Evolutionary conservation across 2,888 invertebrate genomes (phyloP).

Genomic region (Gryllus longicercus): DNA sequence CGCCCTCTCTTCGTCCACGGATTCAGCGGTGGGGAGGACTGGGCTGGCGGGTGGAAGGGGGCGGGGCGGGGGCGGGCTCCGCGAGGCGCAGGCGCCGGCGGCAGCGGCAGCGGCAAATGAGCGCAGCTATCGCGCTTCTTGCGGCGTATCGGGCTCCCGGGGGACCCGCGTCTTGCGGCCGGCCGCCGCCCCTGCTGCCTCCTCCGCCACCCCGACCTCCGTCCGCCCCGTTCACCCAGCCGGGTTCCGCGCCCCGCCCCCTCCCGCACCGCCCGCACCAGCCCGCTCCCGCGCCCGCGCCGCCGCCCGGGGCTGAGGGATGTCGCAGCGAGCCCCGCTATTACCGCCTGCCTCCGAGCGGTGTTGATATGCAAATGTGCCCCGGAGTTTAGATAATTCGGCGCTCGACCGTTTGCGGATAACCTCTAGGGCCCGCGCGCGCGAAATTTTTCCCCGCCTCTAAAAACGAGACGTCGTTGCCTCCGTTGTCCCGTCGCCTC

Average conservation of each 20-base stretch:
- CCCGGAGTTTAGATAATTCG: conserved; percentile 17
- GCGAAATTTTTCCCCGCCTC: not conserved
- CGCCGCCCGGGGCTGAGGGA: conserved; percentile 6
- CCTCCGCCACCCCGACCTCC: not conserved
- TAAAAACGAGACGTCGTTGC: not conserved
- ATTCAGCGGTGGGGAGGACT: not conserved
- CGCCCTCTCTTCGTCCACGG: not conserved
- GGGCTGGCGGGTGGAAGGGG: not conserved
- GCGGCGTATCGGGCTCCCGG: not conserved
- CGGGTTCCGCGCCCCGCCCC: not conserved
- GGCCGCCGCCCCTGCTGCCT: not conserved
- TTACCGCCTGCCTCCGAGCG: conserved; percentile 37
- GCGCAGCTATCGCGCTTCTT: conserved; percentile 19
- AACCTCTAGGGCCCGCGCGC: not conserved
- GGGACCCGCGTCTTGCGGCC: conserved; percentile 11
- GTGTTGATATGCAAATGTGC: conserved; percentile 42
- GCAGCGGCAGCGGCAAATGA: conserved; percentile 19
- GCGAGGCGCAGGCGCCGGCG: conserved; percentile 5
- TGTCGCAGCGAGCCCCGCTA: conserved; percentile 23
- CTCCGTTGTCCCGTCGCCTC: not conserved
- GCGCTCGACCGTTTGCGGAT: conserved; percentile 17
- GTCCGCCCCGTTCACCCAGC: not conserved
- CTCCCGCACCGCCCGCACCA: too few relatives aligned
- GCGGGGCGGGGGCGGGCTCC: not conserved
- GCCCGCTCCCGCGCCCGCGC: not conserved